Evolutionary conservation across 2,113 vertebrate species (phyloP), one percentile per base, ranked within the genome.

Genomic region (Corythoichthys haematopterus): DNA sequence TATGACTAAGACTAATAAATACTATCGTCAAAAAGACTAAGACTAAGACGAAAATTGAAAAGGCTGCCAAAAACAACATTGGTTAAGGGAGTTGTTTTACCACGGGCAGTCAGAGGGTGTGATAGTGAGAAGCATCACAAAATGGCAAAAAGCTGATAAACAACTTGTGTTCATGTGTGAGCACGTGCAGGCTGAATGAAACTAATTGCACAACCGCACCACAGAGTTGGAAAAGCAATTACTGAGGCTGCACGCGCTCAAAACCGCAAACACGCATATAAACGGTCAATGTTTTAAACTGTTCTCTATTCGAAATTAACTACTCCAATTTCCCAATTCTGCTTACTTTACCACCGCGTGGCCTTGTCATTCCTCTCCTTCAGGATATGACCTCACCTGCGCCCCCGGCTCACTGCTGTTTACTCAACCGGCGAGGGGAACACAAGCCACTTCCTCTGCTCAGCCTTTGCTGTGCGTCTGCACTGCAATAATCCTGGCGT

Each of bases 391-490:
- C 64, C 64, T 77, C 71, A 82, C 7, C 11, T 64, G 74, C 36
- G 80, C 74, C 77, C 77, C 77, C 69, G 78, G 79, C 74, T 78
- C 60, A 57, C 71, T 55, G 50, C 47, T 68, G 75, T 85, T 90
- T 82, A 81, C 80, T 79, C 82, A 84, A 81, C 62, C 68, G 67
- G 72, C 35, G 66, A 57, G 60, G 64, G 2, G 14, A 78, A 69
- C 73, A 65, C 63, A 80, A 81, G 65, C 80, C 84, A 88, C 84
- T 88, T 88, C 88, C 84, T 87, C 70, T 36, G 70, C 72, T 79
- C 76, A 61, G 71, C 60, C 71, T 58, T 55, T 3, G 51, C 33
- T 68, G 80, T 83, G 78, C 78, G 75, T 86, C 88, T 60, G 16
- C 14, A 37, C 48, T 63, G 58, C 60, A 70, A 35, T 52, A 61